phyloP scores from a whole-genome alignment of 2,797 vertebrate species.

The Bradypodion ventrale region DNA sequence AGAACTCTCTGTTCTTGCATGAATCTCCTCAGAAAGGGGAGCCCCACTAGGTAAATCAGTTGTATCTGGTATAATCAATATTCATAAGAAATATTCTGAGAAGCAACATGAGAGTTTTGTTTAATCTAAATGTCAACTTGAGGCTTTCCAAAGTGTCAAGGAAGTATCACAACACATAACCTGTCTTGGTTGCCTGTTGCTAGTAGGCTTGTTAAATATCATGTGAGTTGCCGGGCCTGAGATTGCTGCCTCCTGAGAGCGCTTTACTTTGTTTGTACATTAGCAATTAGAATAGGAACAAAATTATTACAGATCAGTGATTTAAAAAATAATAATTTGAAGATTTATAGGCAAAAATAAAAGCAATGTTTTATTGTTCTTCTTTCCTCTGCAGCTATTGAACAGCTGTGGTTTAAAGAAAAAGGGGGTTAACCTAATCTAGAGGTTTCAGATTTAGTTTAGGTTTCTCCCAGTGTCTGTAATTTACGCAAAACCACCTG shows the following conservation, averaged over 20 bases:
- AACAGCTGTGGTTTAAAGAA: neutral
- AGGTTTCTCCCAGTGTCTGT: neutral
- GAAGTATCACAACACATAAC: fast-evolving
- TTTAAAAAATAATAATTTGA: neutral
- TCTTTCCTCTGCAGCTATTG: neutral
- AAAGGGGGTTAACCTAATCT: neutral
- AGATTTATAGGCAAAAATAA: neutral
- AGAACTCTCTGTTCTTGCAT: too few relatives aligned
- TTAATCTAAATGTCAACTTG: fast-evolving
- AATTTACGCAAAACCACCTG: slow-evolving; percentile 18
- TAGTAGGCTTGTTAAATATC: neutral
- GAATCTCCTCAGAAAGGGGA: neutral
- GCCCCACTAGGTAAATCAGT: too few relatives aligned
- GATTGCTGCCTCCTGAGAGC: neutral
- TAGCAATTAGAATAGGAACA: neutral
- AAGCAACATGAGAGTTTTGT: neutral
- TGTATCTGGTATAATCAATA: neutral
- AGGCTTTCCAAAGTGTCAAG: fast-evolving
- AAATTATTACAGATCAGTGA: neutral
- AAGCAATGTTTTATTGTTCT: slow-evolving; percentile 14
- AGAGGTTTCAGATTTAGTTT: slow-evolving; percentile 6
- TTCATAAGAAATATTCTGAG: neutral
- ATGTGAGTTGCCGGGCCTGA: neutral
- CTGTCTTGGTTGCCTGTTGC: fast-evolving
- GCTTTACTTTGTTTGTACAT: neutral